Conservation (phyloP, 2,113 vertebrate species). For the Struthidea cinerea region DNA sequence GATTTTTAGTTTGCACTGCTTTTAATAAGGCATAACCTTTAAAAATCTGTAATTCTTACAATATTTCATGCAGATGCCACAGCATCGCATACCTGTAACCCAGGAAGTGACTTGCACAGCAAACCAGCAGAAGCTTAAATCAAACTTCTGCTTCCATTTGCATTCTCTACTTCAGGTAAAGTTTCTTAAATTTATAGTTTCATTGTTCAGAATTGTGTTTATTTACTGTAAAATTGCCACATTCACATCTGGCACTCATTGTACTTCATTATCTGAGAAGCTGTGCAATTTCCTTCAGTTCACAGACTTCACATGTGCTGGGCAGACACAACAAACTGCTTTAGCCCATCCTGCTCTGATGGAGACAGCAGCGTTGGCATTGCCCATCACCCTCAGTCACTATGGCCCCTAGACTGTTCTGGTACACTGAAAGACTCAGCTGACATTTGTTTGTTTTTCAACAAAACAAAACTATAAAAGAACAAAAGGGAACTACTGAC, state of each 20-base stretch:
- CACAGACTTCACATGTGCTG: not conserved
- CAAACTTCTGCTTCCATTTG: not conserved
- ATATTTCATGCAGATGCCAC: not conserved
- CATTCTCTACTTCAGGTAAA: not conserved
- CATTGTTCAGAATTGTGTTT: not conserved
- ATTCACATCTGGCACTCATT: not conserved
- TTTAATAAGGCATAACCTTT: not conserved
- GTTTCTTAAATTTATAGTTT: not conserved
- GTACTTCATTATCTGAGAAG: not conserved
- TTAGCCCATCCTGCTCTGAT: not conserved
- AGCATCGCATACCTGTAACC: not conserved
- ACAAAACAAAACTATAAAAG: not conserved
- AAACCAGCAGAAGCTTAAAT: not conserved
- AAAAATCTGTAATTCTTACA: not conserved
- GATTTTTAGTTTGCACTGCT: not conserved
- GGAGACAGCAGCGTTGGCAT: not conserved
- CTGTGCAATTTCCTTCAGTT: not conserved
- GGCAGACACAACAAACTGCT: not conserved
- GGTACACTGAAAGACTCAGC: not conserved
- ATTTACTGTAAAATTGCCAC: not conserved
- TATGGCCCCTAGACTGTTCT: not conserved
- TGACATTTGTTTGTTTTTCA: not conserved
- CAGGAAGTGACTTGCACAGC: not conserved
- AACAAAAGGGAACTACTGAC: not conserved
- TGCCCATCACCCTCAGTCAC: not conserved